A percentile compares a stretch with the other conserved stretches of the same genome.
These are phyloP conservation scores for Fringilla coelebs DNA, from an alignment of 2,797 vertebrate genomes.

Conservation along the genomic window DNA sequence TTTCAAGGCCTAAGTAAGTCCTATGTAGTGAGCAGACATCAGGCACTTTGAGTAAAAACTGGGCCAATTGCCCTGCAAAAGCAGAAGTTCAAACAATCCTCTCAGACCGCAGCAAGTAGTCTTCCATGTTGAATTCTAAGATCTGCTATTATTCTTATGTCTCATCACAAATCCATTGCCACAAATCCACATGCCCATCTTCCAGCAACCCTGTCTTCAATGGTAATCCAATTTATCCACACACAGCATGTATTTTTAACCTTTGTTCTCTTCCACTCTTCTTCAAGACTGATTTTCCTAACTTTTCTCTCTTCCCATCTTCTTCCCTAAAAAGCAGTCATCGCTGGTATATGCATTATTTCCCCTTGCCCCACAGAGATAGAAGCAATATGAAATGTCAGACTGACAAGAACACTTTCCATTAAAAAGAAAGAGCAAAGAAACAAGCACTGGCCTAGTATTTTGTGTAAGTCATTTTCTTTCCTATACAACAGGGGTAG, in stretches of 20 bases:
- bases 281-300: neutral
- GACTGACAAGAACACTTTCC: neutral
- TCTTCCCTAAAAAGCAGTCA: neutral
- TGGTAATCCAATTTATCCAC: neutral
- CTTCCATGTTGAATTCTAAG: neutral
- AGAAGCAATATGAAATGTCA: neutral
- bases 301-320: neutral
- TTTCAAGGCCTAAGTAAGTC: neutral
- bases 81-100: neutral
- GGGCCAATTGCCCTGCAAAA: neutral
- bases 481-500: neutral
- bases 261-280: neutral
- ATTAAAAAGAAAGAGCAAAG: neutral
- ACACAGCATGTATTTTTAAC: neutral
- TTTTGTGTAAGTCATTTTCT: neutral
- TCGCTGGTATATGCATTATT: neutral
- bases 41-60: neutral
- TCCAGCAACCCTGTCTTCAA: neutral
- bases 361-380: rapidly evolving
- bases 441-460: neutral
- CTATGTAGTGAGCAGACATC: neutral
- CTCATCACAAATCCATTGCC: neutral
- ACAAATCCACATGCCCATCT: neutral
- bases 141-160: neutral
- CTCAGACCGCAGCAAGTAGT: neutral